Evolutionary conservation across 1,140 invertebrate species (phyloP).

Genomic region (Chionoecetes opilio): DNA sequence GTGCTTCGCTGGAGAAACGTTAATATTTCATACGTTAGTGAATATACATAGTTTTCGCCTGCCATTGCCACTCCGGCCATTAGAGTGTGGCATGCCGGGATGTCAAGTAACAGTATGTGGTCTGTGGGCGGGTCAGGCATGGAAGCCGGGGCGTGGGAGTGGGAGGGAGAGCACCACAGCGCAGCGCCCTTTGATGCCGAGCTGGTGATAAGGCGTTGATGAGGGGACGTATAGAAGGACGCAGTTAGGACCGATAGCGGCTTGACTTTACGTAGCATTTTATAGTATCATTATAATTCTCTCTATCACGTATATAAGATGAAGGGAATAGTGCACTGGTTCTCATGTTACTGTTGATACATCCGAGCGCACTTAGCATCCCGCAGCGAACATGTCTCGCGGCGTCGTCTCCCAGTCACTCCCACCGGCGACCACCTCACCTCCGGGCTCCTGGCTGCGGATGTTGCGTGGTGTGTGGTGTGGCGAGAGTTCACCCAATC

Average conservation of each 20-base stretch:
- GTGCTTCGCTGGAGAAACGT: too few species aligned
- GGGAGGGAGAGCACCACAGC: too few species aligned
- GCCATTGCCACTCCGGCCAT: too few species aligned
- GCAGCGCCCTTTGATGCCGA: too few species aligned
- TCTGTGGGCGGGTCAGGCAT: too few species aligned
- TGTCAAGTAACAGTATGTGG: too few species aligned
- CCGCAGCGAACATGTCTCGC: background rate
- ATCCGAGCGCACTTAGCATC: background rate
- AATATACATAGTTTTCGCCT: too few species aligned
- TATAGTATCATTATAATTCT: background rate
- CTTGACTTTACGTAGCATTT: background rate
- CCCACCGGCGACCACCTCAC: background rate
- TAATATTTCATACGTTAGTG: too few species aligned
- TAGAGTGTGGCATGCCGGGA: too few species aligned
- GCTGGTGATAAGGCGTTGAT: too few species aligned
- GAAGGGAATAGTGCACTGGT: background rate
- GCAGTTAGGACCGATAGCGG: background rate
- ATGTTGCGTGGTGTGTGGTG: constrained; percentile 47
- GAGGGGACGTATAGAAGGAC: background rate
- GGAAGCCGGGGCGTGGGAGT: too few species aligned
- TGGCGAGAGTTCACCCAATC: constrained; percentile 56
- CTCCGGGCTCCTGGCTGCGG: constrained; percentile 22
- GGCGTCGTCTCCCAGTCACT: background rate
- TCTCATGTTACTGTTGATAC: background rate
- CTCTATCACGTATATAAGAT: background rate